Evolutionary conservation across 1,140 invertebrate species (phyloP), one percentile per base, ranked within the genome.

Genomic region (Halictus rubicundus): DNA sequence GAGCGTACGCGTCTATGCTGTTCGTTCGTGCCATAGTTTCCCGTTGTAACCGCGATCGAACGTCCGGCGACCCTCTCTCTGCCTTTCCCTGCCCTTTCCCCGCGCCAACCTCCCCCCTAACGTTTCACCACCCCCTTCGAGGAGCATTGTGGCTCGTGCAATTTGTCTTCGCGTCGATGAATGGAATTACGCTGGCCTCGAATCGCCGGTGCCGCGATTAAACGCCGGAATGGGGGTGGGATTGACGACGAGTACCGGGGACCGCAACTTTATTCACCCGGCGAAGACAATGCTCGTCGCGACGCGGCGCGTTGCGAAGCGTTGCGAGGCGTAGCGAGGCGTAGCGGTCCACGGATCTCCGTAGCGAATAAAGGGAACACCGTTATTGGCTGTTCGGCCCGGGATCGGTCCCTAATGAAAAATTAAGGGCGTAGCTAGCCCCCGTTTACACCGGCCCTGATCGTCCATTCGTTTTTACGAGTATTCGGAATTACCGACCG

Each of bases 11-110:
- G 66, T 79, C 49, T 66, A 78, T 72, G 84, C 69, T 66, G 64
- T 74, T 63, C 68, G 59, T 60, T 75, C 70, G 64, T 85, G 75
- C 85, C 84, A 86, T 81, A 87, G 85, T 87, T 87, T 86, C 81
- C 78, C 81, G 85, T 81, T 81, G 85, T 81, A 87, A 87, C 84
- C 84, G 81, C 85, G 82, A 85, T 86, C 85, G 85, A 87, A 87
- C 81, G 81, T 82, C 68, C 84, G 59, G 82, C 82, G 32, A 68
- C 69, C 84, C 78, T 54, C 78, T 82, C 72, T 52, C 60, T 59
- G 49, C 69, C 75, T 63, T 64, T 60, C 54, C 16, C 57, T 21
- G 21, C 54, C n/a, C n/a, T n/a, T n/a, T n/a, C n/a, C n/a, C n/a
- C n/a, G n/a, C n/a, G n/a, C n/a, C n/a, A n/a, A n/a, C n/a, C n/a